These are phyloP conservation scores for Pyxicephalus adspersus DNA, from an alignment of 2,113 vertebrate species.

Conservation along the genomic window DNA sequence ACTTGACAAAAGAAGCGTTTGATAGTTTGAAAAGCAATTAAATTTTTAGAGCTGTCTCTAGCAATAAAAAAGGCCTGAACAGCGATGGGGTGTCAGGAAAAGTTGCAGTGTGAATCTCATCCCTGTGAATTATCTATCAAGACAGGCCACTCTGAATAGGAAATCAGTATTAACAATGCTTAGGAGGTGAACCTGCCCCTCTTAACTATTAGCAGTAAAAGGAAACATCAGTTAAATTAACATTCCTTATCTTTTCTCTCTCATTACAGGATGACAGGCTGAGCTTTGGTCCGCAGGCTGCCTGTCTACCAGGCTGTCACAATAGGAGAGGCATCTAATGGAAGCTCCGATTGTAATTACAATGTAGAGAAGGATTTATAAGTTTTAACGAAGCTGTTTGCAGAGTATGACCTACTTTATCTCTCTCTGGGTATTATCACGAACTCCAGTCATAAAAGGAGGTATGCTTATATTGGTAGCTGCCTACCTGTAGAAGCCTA, in stretches of 20 bases:
- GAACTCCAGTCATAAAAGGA: too few species aligned
- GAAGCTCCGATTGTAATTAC: conserved; percentile 70
- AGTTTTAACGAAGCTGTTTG: conserved; percentile 62
- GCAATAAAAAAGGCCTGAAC: conserved; percentile 61
- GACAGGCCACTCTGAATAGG: conserved; percentile 56
- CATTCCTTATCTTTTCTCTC: conserved; percentile 72
- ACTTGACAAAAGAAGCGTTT: conserved; percentile 66
- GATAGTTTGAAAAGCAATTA: conserved; percentile 70
- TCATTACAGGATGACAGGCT: conserved; percentile 70
- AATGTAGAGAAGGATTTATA: conserved; percentile 67
- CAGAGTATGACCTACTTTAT: conserved; percentile 64
- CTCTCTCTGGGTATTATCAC: conserved; percentile 12
- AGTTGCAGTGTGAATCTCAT: conserved; percentile 60
- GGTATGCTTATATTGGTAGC: too few species aligned
- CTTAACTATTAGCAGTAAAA: conserved; percentile 71
- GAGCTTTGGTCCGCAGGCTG: conserved; percentile 67
- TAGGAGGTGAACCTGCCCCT: conserved; percentile 70
- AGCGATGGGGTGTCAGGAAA: conserved; percentile 56
- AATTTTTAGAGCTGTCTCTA: conserved; percentile 70
- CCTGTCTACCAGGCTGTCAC: conserved; percentile 65
- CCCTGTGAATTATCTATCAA: conserved; percentile 70
- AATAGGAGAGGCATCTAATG: conserved; percentile 68
- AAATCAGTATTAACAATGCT: conserved; percentile 62
- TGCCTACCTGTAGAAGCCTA: too few species aligned
- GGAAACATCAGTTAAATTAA: conserved; percentile 72